A percentile compares a stretch with the other conserved stretches of the same genome.
These are phyloP conservation scores for Callinectes sapidus DNA, from an alignment of 2,888 invertebrate species.

Conservation along the genomic window DNA sequence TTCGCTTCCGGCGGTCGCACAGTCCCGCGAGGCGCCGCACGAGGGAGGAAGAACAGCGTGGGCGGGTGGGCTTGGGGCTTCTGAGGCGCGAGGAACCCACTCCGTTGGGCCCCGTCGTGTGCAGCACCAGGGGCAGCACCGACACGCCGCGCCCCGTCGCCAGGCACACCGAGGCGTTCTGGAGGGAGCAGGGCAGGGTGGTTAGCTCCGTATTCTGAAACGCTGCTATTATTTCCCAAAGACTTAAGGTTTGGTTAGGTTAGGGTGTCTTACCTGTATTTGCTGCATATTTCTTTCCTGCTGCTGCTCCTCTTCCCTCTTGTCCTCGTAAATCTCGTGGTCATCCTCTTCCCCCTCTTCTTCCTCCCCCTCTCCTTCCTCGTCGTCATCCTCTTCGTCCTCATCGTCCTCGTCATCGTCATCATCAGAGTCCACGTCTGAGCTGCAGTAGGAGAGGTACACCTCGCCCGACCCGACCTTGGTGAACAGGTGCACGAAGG, in stretches of 20 bases:
- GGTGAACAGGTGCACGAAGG: constrained; percentile 90
- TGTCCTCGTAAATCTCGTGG: not conserved
- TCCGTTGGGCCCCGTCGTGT: constrained; percentile 51
- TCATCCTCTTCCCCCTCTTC: constrained; percentile 21
- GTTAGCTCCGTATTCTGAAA: too few species aligned
- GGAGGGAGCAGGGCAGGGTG: not conserved
- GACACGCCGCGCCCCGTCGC: not conserved
- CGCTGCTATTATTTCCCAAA: too few species aligned
- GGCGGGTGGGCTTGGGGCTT: not conserved
- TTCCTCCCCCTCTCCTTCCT: constrained; percentile 42
- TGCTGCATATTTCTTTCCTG: not conserved
- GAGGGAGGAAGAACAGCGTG: constrained; percentile 24
- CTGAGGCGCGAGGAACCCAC: constrained; percentile 41
- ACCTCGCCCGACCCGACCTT: constrained; percentile 88
- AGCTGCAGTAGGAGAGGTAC: constrained; percentile 82
- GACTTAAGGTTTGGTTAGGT: not conserved
- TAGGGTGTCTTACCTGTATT: not conserved
- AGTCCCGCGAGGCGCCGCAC: constrained; percentile 24
- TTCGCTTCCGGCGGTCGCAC: constrained; percentile 29
- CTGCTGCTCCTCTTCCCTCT: not conserved
- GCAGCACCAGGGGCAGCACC: constrained; percentile 36
- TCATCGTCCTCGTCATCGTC: constrained; percentile 76
- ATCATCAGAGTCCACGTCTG: constrained; percentile 78
- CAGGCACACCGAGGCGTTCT: constrained; percentile 36
- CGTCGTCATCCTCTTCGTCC: constrained; percentile 24